phyloP scores from a whole-genome alignment of 2,113 vertebrate genomes.

The Plecotus auritus region DNA sequence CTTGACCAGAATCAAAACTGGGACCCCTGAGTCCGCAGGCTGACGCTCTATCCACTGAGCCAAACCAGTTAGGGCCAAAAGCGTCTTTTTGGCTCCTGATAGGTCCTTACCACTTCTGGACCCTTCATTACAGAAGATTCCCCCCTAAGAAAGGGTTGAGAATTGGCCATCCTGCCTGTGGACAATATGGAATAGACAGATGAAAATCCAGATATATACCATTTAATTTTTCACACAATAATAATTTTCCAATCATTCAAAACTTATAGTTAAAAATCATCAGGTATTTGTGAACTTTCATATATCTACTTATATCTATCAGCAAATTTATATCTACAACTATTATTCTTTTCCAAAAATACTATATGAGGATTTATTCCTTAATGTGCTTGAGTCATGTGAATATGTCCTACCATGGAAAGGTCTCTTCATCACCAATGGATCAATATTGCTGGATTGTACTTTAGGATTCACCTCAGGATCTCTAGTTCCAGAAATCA shows the following conservation, averaged over 20 bases:
- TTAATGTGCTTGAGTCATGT: background rate
- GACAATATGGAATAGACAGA: background rate
- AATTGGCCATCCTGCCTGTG: background rate
- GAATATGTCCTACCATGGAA: background rate
- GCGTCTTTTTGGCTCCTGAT: background rate
- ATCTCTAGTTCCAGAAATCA: background rate
- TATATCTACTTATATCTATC: background rate
- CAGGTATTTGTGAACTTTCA: background rate
- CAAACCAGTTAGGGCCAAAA: background rate
- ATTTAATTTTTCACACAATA: background rate
- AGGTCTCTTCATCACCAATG: background rate
- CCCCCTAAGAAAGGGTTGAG: background rate
- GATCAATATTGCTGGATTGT: background rate
- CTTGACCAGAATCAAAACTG: too few relatives aligned
- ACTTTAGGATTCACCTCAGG: background rate
- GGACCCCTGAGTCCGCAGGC: too few relatives aligned
- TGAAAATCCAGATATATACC: background rate
- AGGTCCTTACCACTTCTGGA: background rate
- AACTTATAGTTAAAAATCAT: background rate
- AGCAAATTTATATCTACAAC: background rate
- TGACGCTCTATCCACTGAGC: too few relatives aligned
- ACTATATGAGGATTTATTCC: background rate
- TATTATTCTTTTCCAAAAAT: background rate
- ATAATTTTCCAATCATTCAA: background rate
- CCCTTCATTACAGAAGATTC: background rate